Conservation (phyloP, 2,113 vertebrate species). For the Sturnira hondurensis region DNA sequence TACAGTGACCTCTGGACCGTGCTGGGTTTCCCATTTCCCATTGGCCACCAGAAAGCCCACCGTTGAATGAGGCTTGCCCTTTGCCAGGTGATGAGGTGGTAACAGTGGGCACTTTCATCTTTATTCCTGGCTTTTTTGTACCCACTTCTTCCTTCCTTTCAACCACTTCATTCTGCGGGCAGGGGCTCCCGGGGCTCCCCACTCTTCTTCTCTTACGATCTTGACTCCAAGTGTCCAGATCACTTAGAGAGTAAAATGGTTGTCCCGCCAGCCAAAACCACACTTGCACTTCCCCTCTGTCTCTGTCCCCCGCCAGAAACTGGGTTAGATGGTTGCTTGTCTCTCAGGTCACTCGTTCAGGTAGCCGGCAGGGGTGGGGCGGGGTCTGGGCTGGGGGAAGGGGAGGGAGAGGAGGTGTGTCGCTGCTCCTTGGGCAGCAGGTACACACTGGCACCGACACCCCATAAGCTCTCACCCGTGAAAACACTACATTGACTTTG, state of each 20-base stretch:
- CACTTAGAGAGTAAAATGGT: not conserved
- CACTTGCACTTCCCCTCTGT: not conserved
- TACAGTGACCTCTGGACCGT: not conserved
- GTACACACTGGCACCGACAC: fast-evolving
- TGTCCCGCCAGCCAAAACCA: not conserved
- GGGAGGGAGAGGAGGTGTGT: not conserved
- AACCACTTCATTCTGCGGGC: not conserved
- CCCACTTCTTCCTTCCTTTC: not conserved
- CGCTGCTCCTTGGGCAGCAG: fast-evolving
- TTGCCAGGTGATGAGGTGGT: not conserved
- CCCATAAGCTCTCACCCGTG: not conserved
- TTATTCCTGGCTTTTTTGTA: not conserved
- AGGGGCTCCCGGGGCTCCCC: not conserved
- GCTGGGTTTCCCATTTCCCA: not conserved
- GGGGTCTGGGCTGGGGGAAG: too few species aligned
- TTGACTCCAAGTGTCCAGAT: not conserved
- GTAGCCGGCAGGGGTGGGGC: not conserved
- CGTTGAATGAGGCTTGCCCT: fast-evolving
- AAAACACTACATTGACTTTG: not conserved
- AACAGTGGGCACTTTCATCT: not conserved
- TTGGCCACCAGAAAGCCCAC: not conserved
- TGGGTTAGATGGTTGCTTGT: not conserved
- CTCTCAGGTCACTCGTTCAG: not conserved
- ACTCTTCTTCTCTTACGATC: not conserved
- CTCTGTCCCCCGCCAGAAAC: not conserved